Evolutionary conservation across 2,797 vertebrate species (phyloP), one percentile per base, ranked within the genome.

Genomic region (Apogon hyalosoma): DNA sequence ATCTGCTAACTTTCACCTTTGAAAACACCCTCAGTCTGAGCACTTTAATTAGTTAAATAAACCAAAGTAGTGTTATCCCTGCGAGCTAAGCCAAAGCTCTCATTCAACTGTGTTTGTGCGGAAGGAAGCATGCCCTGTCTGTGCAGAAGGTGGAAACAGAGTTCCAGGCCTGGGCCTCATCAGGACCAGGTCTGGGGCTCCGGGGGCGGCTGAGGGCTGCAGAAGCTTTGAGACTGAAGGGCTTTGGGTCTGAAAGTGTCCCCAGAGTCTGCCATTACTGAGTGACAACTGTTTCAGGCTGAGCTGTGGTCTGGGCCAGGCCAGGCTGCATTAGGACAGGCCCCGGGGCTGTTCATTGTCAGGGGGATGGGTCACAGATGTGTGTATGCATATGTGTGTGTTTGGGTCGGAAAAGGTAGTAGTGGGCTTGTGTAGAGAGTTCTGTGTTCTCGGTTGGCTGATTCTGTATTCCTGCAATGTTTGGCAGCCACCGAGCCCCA

Each of bases 321-420:
- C 57, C 39, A 42, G 78, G 73, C 77, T 60, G 69, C 78, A 70
- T 72, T 78, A 81, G 79, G 80, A 75, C 84, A 42, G 69, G 70
- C 57, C 84, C 75, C 7, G 21, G 73, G 84, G 86, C 88, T 88
- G 88, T 75, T 83, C 71, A 79, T 54, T 79, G 86, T 86, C 85
- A 80, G 62, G 68, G 88, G 93, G 91, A 91, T 88, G 88, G 92
- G 87, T 92, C 93, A 85, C 89, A 95, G 93, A 93, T 92, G 92
- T 92, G 90, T 56, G 24, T 94, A 93, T 94, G 90, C 93, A 78
- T 93, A 21, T 95, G 92, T 93, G 80, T 94, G 19, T 94, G 93
- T 91, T 94, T 94, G 93, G 92, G 81, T 94, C 90, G 88, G 87
- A 93, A 91, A 93, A 94, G 91, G 93, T 92, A 93, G 87, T 84